These are phyloP conservation scores for Sebastes paucispinis DNA, from an alignment of 2,797 vertebrate genomes.

Conservation along the genomic window DNA sequence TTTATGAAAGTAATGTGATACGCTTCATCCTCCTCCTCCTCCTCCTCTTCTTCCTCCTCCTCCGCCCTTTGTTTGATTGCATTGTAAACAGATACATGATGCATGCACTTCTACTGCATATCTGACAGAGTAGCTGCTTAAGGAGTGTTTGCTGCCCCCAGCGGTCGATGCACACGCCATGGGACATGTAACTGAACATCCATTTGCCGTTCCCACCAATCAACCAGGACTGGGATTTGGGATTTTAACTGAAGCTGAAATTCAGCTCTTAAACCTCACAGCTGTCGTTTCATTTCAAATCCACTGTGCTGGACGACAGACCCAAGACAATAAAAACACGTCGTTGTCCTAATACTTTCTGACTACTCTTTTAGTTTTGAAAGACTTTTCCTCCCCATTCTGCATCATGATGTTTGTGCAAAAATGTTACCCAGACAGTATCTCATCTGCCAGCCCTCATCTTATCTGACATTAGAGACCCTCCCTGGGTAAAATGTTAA, in stretches of 20 bases:
- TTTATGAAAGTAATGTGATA: background rate
- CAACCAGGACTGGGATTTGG: background rate
- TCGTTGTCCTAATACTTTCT: background rate
- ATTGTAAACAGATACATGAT: background rate
- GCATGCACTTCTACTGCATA: background rate
- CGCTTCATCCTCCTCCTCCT: background rate
- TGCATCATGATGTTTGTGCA: background rate
- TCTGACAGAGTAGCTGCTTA: background rate
- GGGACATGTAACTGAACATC: background rate
- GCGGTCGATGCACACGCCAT: background rate
- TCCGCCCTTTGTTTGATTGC: background rate
- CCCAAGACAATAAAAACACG: slow-evolving; percentile 9
- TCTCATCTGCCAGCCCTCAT: slow-evolving; percentile 39
- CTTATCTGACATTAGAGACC: slow-evolving; percentile 15
- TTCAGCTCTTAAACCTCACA: background rate
- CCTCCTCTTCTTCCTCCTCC: background rate
- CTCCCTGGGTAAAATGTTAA: slow-evolving; percentile 29
- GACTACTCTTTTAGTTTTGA: slow-evolving; percentile 5
- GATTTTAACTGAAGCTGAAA: slow-evolving; percentile 4
- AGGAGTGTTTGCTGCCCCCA: background rate
- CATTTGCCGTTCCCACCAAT: background rate
- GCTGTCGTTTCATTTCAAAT: slow-evolving; percentile 2
- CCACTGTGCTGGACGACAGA: background rate
- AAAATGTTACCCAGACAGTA: background rate
- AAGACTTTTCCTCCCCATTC: background rate